Evolutionary conservation across 2,888 invertebrate species (phyloP), one percentile per base, ranked within the genome.

Genomic region (Hetaerina titia): DNA sequence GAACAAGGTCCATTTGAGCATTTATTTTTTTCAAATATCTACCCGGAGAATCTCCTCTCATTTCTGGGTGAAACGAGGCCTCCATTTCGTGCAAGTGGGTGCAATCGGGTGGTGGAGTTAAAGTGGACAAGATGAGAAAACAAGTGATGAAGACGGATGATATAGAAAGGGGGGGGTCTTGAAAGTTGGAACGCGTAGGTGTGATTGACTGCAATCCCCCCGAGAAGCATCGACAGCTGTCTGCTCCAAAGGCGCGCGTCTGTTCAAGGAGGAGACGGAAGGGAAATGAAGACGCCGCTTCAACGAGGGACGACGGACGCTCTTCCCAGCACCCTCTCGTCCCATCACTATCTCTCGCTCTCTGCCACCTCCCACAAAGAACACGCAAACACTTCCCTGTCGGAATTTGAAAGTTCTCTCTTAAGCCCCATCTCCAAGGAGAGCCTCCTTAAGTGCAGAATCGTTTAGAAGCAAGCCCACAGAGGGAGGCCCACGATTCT

Each of bases 121-220:
- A 69, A n/a, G 22, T 9, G 81, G 8, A 11, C 9, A 81, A 69
- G 69, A 69, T n/a, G 81, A 31, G 31, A 13, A 31, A 31, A 31
- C 81, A 81, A 31, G 81, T 81, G 81, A 81, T 81, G 81, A 81
- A 81, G 81, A 81, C 31, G 81, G 81, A 81, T 81, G 81, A 81
- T n/a, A 31, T 2, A n/a, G 19, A n/a, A n/a, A 69, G 69, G 69
- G 4, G 69, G 69, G 69, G 69, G 45, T 45, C 45, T 45, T 45
- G 45, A 45, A 45, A 45, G 45, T 45, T 45, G 45, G 45, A 45
- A 69, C 22, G 19, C 31, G 11, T 25, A 2, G 81, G 45, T 2
- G 25, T 31, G 81, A 81, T 81, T 25, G 81, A 31, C 81, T 81
- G 25, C 81, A n/a, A 2, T 81, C 81, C 81, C 31, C 81, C 31